Base-by-base conservation (phyloP, 1,140 invertebrate species). In the Drosophila lowei region DNA sequence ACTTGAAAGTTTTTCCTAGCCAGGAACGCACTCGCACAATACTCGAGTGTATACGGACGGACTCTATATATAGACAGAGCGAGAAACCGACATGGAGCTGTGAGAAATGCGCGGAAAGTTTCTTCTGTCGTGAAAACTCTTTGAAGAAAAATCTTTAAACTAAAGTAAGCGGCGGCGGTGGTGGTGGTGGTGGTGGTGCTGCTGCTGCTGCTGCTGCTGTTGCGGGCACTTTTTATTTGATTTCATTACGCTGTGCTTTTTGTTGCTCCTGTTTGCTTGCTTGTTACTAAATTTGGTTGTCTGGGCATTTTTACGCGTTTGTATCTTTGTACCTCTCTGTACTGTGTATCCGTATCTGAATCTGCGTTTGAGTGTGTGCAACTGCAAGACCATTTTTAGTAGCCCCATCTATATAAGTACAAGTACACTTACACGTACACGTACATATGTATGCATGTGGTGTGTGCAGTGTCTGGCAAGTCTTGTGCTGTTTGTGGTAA, bases 241-340 rank as follows among this genome's bases (percentile, higher is more conserved):
- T 85, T 85, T 86, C 67, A 79, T 85, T 84, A 79, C 79, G 79
- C 67, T 67, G 60, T 59, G 67, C 62, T 73, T 63, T 53, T 64
- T 48, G 42, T 49, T 54, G 72, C 78, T 59, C 65, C 67, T 47
- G 66, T 43, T 38, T 41, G 41, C 60, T 63, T 70, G 68, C 65
- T 57, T 84, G 81, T 78, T 86, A 88, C 81, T 86, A 86, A 86
- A 86, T 86, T 86, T 86, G 81, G 81, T 86, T 86, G 81, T 86
- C 81, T 86, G 78, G 73, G 83, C 78, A 88, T 88, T 86, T 88
- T 65, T 66, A 74, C 64, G 66, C 66, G 59, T 60, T 28, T 67
- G 7, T 15, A 11, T 64, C 2, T 21, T 34, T 67, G 42, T 43
- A 15, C 50, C 15, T 58, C 16, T 44, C 23, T 25, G 23, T 23